Conservation (phyloP, 1,140 invertebrate genomes). For the Sarcophaga bullata region DNA sequence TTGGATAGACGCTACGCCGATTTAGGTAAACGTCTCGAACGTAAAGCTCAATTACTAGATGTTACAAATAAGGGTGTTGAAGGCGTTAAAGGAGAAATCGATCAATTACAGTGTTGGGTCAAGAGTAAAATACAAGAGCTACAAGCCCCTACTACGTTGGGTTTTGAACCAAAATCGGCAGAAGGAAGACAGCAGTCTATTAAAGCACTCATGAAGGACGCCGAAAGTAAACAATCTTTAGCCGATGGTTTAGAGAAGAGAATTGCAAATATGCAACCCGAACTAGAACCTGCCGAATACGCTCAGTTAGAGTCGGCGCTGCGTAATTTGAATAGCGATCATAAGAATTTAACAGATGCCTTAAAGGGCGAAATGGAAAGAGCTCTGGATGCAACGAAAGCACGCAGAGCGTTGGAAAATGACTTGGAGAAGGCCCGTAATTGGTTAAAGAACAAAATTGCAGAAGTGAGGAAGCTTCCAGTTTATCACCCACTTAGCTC, state of each 20-base stretch:
- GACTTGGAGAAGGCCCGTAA: slow-evolving; percentile 79
- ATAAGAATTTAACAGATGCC: slow-evolving; percentile 76
- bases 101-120: slow-evolving; percentile 82
- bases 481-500: slow-evolving; percentile 79
- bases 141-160: slow-evolving; percentile 74
- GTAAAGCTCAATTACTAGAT: slow-evolving; percentile 83
- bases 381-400: slow-evolving; percentile 73
- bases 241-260: slow-evolving; percentile 85
- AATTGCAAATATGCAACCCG: slow-evolving; percentile 82
- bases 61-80: slow-evolving; percentile 83
- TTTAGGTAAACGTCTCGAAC: slow-evolving; percentile 82
- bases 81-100: slow-evolving; percentile 78
- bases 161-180: slow-evolving; percentile 78
- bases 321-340: slow-evolving; percentile 74
- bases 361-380: slow-evolving; percentile 79
- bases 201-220: slow-evolving; percentile 82
- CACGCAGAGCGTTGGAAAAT: slow-evolving; percentile 79
- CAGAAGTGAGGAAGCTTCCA: slow-evolving; percentile 79
- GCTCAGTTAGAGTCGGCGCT: slow-evolving; percentile 76
- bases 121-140: slow-evolving; percentile 78
- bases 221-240: slow-evolving; percentile 83
- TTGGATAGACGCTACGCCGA: slow-evolving; percentile 85
- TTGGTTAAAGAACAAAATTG: slow-evolving; percentile 82
- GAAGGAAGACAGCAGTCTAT: slow-evolving; percentile 77
- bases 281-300: slow-evolving; percentile 83